Conservation (phyloP, 2,797 vertebrate species). For the Chaunax sp. region DNA sequence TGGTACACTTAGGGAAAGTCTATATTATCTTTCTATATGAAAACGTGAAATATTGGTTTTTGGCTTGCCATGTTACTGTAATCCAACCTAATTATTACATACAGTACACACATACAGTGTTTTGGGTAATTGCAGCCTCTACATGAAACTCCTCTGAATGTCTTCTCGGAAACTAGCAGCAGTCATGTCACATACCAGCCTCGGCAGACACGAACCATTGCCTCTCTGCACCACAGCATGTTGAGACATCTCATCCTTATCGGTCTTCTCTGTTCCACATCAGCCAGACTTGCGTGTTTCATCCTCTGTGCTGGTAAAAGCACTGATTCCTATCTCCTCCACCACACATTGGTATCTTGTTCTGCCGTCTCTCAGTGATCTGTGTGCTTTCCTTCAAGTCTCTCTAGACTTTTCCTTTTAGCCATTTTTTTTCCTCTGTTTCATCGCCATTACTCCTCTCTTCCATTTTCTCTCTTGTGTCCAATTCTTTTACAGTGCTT, state of each 20-base stretch:
- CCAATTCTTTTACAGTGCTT: neutral
- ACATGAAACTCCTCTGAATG: neutral
- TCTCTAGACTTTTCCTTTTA: slow-evolving; percentile 6
- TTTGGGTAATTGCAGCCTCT: neutral
- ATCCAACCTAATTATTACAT: neutral
- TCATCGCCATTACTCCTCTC: neutral
- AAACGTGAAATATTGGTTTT: no score
- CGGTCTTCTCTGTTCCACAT: slow-evolving; percentile 38
- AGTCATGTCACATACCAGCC: slow-evolving; percentile 28
- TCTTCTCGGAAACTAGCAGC: slow-evolving; percentile 8
- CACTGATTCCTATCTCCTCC: slow-evolving; percentile 58
- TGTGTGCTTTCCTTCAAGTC: slow-evolving; percentile 30
- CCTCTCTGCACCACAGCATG: slow-evolving; percentile 48
- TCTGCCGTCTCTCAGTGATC: slow-evolving; percentile 19
- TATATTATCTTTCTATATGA: neutral
- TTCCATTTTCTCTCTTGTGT: neutral
- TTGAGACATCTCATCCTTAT: slow-evolving; percentile 63
- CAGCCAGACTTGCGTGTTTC: slow-evolving; percentile 42
- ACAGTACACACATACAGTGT: neutral
- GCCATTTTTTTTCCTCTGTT: slow-evolving; percentile 9
- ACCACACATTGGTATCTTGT: slow-evolving; percentile 33
- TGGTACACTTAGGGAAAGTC: neutral
- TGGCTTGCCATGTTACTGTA: neutral
- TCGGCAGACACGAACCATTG: slow-evolving; percentile 21
- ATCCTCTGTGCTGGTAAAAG: slow-evolving; percentile 38